These are phyloP conservation scores for Melipona quadrifasciata DNA, from an alignment of 1,140 invertebrate species.

Conservation along the genomic window DNA sequence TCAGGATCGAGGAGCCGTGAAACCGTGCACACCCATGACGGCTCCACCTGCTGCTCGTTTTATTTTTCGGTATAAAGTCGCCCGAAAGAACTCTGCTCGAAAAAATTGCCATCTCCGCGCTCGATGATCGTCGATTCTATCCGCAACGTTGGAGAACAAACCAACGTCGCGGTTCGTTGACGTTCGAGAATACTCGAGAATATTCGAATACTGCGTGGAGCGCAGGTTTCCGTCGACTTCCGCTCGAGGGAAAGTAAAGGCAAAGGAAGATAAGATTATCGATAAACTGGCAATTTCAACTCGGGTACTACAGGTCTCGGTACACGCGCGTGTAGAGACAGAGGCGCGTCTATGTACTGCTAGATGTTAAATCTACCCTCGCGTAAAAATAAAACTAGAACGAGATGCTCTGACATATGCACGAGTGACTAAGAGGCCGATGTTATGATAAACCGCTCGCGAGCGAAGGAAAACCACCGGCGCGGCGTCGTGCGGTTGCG, in stretches of 20 bases:
- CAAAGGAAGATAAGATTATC: neutral
- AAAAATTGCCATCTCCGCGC: too few relatives aligned
- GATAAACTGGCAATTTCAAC: neutral
- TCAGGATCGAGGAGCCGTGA: neutral
- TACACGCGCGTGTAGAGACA: neutral
- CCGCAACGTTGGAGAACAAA: neutral
- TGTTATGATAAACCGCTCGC: conserved; percentile 24
- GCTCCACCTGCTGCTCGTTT: conserved; percentile 1
- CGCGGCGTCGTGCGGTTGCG: neutral
- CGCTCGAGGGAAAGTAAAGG: neutral
- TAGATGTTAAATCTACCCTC: neutral
- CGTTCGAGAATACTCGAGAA: too few relatives aligned
- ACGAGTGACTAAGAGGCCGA: neutral
- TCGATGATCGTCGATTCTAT: too few relatives aligned
- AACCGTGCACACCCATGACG: neutral
- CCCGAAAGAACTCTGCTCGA: too few relatives aligned
- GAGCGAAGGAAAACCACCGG: neutral
- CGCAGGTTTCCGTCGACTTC: neutral
- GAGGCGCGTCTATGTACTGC: neutral
- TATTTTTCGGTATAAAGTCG: neutral
- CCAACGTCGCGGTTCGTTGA: too few relatives aligned
- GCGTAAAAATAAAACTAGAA: conserved; percentile 5
- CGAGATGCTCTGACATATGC: conserved; percentile 6
- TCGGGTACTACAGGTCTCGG: too few relatives aligned
- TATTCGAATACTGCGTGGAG: too few relatives aligned